Conservation (phyloP, 2,888 invertebrate species). For the Noctua pronuba region DNA sequence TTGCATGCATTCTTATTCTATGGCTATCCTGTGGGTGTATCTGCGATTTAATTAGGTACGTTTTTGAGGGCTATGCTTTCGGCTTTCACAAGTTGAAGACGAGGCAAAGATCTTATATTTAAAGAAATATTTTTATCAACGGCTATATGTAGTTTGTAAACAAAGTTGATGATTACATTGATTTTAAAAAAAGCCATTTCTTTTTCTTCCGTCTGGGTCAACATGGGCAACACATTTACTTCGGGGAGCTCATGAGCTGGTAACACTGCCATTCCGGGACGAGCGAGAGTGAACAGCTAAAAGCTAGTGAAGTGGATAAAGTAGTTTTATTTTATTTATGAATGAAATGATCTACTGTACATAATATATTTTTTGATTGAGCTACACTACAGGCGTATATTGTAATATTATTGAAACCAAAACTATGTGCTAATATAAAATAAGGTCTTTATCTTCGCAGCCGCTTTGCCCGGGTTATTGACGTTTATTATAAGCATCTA, state of each 20-base stretch:
- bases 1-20: neutral
- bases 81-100: neutral
- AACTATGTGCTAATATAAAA: constrained; percentile 27
- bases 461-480: constrained; percentile 85
- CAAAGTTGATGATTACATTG: neutral
- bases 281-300: constrained; percentile 59
- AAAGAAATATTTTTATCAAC: too few species aligned
- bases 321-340: constrained; percentile 75
- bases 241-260: constrained; percentile 25
- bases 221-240: constrained; percentile 16
- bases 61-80: neutral
- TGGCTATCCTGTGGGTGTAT: neutral
- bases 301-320: constrained; percentile 58
- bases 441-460: constrained; percentile 62
- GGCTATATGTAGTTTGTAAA: too few species aligned
- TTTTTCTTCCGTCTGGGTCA: neutral
- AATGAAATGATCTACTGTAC: constrained; percentile 74
- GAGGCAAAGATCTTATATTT: too few species aligned
- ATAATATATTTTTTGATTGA: constrained; percentile 57
- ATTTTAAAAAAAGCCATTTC: neutral
- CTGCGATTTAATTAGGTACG: too few species aligned
- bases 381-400: constrained; percentile 28
- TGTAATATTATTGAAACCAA: constrained; percentile 34
- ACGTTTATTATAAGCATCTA: constrained; percentile 81
- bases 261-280: constrained; percentile 57